A percentile compares a stretch with the other conserved stretches of the same genome.
Conservation (phyloP, 2,113 vertebrate genomes). For the Sciurus niger region DNA sequence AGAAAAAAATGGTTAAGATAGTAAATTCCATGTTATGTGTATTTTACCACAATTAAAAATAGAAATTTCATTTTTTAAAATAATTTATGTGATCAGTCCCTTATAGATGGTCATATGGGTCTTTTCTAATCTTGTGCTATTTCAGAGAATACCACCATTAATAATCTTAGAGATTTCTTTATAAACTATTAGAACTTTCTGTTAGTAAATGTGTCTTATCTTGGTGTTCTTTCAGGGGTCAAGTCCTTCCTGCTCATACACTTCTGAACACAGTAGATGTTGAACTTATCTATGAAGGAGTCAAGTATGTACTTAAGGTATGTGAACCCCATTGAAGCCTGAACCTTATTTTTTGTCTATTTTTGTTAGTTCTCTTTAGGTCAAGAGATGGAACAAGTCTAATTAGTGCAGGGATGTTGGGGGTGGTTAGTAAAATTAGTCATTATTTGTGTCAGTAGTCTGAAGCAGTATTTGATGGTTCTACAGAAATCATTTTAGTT, state of each 20-base stretch:
- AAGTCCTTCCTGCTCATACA: constrained; percentile 97
- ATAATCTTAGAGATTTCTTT: constrained; percentile 42
- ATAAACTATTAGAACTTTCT: constrained; percentile 58
- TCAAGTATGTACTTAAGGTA: constrained; percentile 97
- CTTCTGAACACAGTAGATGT: constrained; percentile 97
- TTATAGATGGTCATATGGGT: constrained; percentile 10
- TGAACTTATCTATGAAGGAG: constrained; percentile 98
- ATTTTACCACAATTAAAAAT: neutral
- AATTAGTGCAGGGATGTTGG: neutral
- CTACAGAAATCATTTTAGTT: constrained; percentile 36
- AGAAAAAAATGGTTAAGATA: neutral
- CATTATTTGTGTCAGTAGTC: constrained; percentile 21
- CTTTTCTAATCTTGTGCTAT: constrained; percentile 41
- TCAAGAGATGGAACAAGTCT: neutral
- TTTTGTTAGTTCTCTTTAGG: constrained; percentile 45
- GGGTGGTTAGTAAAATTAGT: constrained; percentile 6
- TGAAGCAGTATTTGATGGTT: constrained; percentile 55
- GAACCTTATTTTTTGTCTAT: neutral
- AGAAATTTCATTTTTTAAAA: neutral
- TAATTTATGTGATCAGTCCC: constrained; percentile 34
- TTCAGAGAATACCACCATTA: constrained; percentile 39
- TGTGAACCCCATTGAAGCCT: neutral
- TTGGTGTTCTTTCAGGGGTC: constrained; percentile 91
- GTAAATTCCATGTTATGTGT: neutral
- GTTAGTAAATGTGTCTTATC: constrained; percentile 16